Evolutionary conservation across 2,888 invertebrate genomes (phyloP), one percentile per base, ranked within the genome.

Genomic region (Molanna angustata): DNA sequence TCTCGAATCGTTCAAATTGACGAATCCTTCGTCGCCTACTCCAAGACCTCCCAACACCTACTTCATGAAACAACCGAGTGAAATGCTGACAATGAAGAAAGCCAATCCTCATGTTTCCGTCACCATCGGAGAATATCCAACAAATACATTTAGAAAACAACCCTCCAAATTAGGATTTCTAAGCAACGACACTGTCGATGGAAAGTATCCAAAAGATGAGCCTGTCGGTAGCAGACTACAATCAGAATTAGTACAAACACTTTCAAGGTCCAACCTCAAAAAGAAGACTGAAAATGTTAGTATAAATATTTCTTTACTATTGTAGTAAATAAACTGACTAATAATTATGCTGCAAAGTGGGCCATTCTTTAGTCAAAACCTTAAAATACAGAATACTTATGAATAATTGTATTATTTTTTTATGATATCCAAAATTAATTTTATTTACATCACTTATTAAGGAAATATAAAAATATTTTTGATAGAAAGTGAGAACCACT

Each of bases 111-210:
- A 82, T 4, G 82, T 85, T n/a, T 80, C 85, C 1, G 84, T 86
- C 4, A 86, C 84, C 2, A 86, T 86, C 52, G 85, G 84, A 0
- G 86, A 86, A 67, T 86, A 86, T 64, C 78, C 80, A 1, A 75
- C 77, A 19, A 77, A 76, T 22, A 80, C 78, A 13, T 69, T 71
- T 31, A 69, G 76, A 39, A 79, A 82, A 56, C 84, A 84, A 61
- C 88, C 88, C 1, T 80, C 83, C n/a, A 84, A 84, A 65, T 72
- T 89, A 57, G 86, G 85, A 61, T 89, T 88, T 65, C 73, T 88
- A 39, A 72, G 68, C 54, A 69, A 69, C 40, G 68, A 69, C 39
- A 64, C 63, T 47, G 76, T 76, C 50, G 75, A 73, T 61, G 62
- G 66, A 2, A 70, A 68, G n/a, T 66, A 67, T 46, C 62, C 68